phyloP scores from a whole-genome alignment of 2,797 vertebrate species.

The Lates japonicus region DNA sequence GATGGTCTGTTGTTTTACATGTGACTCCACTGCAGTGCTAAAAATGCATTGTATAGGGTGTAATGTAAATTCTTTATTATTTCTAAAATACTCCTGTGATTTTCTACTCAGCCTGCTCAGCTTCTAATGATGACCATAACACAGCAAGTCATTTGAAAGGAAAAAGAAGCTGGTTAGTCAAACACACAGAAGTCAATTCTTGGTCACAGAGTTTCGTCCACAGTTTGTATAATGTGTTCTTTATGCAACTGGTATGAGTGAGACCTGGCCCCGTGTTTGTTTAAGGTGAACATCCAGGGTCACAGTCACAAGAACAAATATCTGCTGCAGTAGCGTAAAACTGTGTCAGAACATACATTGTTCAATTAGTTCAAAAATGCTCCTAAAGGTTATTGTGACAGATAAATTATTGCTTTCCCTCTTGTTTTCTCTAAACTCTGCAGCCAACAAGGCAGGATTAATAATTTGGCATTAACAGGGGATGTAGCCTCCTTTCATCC shows the following conservation, averaged over 20 bases:
- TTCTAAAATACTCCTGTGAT: slow-evolving; percentile 1
- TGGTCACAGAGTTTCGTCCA: slow-evolving; percentile 14
- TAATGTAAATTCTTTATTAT: not conserved
- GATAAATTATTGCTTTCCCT: slow-evolving; percentile 53
- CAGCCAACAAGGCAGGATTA: slow-evolving; percentile 60
- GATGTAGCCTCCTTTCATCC: slow-evolving; percentile 65
- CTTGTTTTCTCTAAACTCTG: slow-evolving; percentile 55
- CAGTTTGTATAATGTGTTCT: slow-evolving; percentile 66
- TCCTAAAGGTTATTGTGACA: slow-evolving; percentile 33
- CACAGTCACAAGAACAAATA: slow-evolving; percentile 41
- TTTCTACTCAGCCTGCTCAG: slow-evolving; percentile 6
- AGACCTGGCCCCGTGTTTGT: slow-evolving; percentile 48
- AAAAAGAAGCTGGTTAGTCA: slow-evolving; percentile 52
- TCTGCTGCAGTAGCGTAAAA: slow-evolving; percentile 23
- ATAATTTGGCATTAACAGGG: slow-evolving; percentile 75
- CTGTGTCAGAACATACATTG: slow-evolving; percentile 33
- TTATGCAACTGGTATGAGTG: slow-evolving; percentile 47
- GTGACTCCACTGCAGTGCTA: not conserved
- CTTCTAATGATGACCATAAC: too few species aligned
- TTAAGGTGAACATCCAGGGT: slow-evolving; percentile 56
- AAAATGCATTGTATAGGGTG: not conserved
- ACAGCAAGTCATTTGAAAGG: slow-evolving; percentile 60
- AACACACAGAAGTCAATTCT: slow-evolving; percentile 31
- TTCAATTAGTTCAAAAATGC: slow-evolving; percentile 43
- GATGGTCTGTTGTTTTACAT: not conserved